Percentiles rank a stretch among this genome's conserved stretches.
Evolutionary conservation across 2,113 vertebrate species (phyloP).

Genomic region (Rhynchomys soricoides): DNA sequence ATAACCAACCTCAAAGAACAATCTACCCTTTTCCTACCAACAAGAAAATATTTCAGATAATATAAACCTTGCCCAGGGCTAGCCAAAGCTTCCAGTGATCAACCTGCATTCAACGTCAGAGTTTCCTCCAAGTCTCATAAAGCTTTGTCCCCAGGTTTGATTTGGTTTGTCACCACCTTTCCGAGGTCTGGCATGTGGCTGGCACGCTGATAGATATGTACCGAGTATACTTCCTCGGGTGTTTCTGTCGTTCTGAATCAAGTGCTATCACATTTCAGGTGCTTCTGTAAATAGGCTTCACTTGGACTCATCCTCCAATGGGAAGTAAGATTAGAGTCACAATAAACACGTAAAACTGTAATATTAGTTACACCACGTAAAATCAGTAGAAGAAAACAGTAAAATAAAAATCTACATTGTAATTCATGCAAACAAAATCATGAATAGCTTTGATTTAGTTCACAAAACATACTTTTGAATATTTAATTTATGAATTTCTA

Average conservation of each 20-base stretch:
- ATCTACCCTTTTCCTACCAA: not conserved
- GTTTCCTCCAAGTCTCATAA: not conserved
- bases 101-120: not conserved
- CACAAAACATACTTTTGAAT: constrained; percentile 33
- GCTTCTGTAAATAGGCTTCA: not conserved
- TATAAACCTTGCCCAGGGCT: not conserved
- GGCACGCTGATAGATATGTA: not conserved
- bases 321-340: not conserved
- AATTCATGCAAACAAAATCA: constrained; percentile 25
- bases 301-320: not conserved
- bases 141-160: not conserved
- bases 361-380: not conserved
- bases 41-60: constrained; percentile 36
- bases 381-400: not conserved
- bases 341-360: constrained; percentile 8
- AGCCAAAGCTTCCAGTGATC: not conserved
- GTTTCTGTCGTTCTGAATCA: not conserved
- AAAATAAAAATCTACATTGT: constrained; percentile 6
- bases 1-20: constrained; percentile 28
- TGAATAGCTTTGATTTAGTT: constrained; percentile 38
- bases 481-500: constrained; percentile 53
- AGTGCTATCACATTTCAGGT: not conserved
- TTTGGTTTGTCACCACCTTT: not conserved
- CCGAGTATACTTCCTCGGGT: not conserved
- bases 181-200: not conserved